Base-by-base conservation (phyloP, 2,888 invertebrate species). In the Rhagophthalmus giganteus region DNA sequence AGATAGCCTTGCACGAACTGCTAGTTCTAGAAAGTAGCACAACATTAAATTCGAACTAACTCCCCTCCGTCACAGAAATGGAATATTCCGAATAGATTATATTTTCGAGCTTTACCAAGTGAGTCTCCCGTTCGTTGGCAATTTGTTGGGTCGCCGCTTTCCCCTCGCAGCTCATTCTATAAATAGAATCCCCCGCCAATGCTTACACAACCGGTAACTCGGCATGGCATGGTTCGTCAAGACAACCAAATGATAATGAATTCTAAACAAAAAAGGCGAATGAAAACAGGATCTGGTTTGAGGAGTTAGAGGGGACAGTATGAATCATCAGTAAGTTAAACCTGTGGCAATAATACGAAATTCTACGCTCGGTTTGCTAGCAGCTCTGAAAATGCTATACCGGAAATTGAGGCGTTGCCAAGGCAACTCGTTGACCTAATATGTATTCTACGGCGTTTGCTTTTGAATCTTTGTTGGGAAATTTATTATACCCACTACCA, bases 361-460 rank as follows among this genome's bases (percentile, higher is more conserved):
- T 33, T 33, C 41, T 10, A 25, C 8, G 25, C 26, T 33, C 25
- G 33, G 25, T 20, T 38, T 45, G 37, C 31, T 45, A 20, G 27
- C 35, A 31, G 13, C 30, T 35, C 26, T 37, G 48, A 34, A 37
- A 44, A 38, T 27, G 35, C n/a, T n/a, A n/a, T n/a, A n/a, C 25
- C 27, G 46, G 31, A 39, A 51, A 51, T 51, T 51, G 51, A 51
- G 45, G 48, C 27, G 51, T 51, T 45, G 28, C 51, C 35, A 51
- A 45, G 24, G 39, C 34, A 27, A 50, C 49, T 25, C 41, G 15
- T 12, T 38, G 42, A 38, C 24, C 32, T 38, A 42, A 20, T 20
- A n/a, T n/a, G n/a, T n/a, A 35, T 35, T 41, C 37, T 37, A 35
- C 28, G 28, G 16, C 20, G 13, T n/a, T 11, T 30, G 11, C 34